Conservation (phyloP, 2,797 vertebrate genomes). For the Okamejei kenojei region DNA sequence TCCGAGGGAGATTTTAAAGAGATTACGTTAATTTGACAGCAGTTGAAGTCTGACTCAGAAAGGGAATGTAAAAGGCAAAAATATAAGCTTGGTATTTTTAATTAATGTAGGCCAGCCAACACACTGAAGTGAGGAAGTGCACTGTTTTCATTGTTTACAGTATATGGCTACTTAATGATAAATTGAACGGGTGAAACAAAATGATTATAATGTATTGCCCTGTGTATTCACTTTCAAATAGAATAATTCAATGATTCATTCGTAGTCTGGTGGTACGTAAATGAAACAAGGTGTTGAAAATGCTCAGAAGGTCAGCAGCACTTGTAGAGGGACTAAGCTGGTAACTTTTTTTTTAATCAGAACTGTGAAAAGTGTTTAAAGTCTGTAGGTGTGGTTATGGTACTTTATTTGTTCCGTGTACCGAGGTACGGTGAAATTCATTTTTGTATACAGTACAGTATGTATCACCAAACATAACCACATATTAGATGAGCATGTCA, state of each 20-base stretch:
- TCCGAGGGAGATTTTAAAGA: background rate
- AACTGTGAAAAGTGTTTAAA: too few species aligned
- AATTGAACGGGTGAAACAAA: background rate
- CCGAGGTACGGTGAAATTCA: too few species aligned
- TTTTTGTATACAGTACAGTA: too few species aligned
- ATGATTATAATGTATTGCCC: background rate
- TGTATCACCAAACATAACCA: too few species aligned
- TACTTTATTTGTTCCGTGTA: too few species aligned
- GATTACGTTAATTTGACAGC: background rate
- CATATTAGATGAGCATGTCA: too few species aligned
- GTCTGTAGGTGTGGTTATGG: too few species aligned
- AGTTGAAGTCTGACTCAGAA: background rate
- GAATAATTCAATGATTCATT: background rate
- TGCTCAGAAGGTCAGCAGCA: too few species aligned
- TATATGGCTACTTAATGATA: background rate
- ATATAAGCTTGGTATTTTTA: background rate
- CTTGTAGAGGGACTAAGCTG: too few species aligned
- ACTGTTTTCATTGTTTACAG: background rate
- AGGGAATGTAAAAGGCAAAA: background rate
- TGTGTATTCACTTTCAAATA: background rate
- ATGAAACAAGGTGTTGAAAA: too few species aligned
- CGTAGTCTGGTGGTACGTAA: too few species aligned
- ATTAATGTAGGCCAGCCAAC: background rate
- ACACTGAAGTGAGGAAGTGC: background rate
- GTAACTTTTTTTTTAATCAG: too few species aligned